These are phyloP conservation scores for Halcyon badia DNA, from an alignment of 2,797 vertebrate species.

Conservation along the genomic window DNA sequence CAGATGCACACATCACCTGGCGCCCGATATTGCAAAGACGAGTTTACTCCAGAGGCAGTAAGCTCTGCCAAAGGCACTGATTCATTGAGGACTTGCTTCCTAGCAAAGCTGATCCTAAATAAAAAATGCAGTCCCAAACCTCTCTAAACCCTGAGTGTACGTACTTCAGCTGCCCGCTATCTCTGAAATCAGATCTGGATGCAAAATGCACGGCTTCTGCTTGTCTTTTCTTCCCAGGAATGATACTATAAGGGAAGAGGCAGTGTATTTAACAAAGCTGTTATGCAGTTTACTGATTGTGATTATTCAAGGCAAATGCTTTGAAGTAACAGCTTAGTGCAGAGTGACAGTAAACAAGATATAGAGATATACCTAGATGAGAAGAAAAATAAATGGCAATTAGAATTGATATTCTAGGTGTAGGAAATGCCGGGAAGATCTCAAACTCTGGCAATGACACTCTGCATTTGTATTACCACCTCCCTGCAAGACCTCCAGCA, in stretches of 20 bases:
- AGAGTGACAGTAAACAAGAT: conserved; percentile 76
- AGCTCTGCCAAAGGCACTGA: neutral
- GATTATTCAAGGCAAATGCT: conserved; percentile 69
- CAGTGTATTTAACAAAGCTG: conserved; percentile 65
- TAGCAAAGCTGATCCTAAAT: neutral
- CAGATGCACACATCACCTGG: neutral
- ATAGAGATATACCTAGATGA: conserved; percentile 69
- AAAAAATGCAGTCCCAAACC: neutral
- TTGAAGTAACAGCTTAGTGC: conserved; percentile 71
- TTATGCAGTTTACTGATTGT: conserved; percentile 59
- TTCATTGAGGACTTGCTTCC: neutral
- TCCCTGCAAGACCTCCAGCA: neutral
- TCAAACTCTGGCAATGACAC: neutral
- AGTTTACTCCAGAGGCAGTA: neutral
- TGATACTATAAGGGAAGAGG: conserved; percentile 35
- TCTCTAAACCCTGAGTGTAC: neutral
- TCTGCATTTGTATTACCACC: neutral
- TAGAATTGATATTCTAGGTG: conserved; percentile 51
- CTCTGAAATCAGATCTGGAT: conserved; percentile 51
- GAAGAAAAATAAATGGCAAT: conserved; percentile 72
- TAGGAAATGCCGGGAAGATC: neutral
- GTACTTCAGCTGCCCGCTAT: neutral
- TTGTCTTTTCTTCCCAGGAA: conserved; percentile 58
- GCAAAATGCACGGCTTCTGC: neutral
- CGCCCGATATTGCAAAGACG: neutral